Base-by-base conservation (phyloP, 1,140 invertebrate genomes). In the Trachymyrmex septentrionalis region DNA sequence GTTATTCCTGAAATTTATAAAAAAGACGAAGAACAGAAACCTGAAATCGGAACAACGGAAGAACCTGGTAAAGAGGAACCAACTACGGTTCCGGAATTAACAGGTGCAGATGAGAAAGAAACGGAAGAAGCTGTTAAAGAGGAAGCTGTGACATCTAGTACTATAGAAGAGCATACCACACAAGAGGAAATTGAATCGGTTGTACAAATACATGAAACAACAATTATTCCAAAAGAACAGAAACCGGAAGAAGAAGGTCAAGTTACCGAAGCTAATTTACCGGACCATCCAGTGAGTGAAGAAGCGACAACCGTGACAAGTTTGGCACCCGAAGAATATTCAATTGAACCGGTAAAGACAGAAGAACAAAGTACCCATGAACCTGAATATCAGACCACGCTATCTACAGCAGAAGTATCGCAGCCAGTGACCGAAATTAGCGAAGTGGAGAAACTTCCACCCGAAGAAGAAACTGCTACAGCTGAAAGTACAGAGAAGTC, bases 41-140 rank as follows among this genome's bases (percentile, higher is more conserved):
- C 86, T 16, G 86, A 90, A 71, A 48, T 85, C 0, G 86, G n/a
- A 73, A 21, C 61, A 85, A 87, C 90, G 34, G 59, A 80, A 78
- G 44, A 86, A 71, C 82, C 88, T 3, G 55, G 16, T 64, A 75
- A 59, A 76, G 77, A 87, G 50, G 71, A 88, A 78, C 30, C 87
- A 80, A 86, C 55, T 61, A 50, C 30, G 24, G 30, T 85, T 86
- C 2, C 75, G 12, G 84, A 76, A 34, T 66, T 69, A 76, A 73
- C 75, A 19, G n/a, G 80, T 55, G 59, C 44, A 44, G 34, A 0
- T 38, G 76, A 89, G 64, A 66, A 59, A 87, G 50, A 61, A 55
- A 71, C 38, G 2, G 88, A 85, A 38, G 34, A 57, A 64, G 10
- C 27, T 55, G 50, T 53, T 77, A 63, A 77, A 1, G 57, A 77